Evolutionary conservation across 2,113 vertebrate species (phyloP), one percentile per base, ranked within the genome.

Genomic region (Paratilapia polleni): DNA sequence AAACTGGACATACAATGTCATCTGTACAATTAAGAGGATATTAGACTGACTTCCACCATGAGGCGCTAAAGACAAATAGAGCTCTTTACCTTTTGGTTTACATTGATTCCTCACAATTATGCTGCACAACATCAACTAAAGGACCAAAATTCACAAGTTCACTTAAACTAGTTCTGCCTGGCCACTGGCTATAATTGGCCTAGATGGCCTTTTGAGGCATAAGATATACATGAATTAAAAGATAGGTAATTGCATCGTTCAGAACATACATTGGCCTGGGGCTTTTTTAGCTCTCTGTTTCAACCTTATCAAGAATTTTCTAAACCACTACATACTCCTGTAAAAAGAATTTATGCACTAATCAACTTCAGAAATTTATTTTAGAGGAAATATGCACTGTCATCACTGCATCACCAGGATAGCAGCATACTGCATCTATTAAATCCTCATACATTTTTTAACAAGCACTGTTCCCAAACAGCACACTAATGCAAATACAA

Each of bases 131-230:
- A 66, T 81, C 36, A 80, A 41, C 34, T 20, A 12, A 73, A 24
- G 26, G 43, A 81, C 73, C n/a, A 31, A 61, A 66, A 77, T 28
- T 38, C 36, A 31, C 38, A 76, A 68, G 84, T 61, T 82, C 22
- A 43, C 38, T 92, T 85, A 73, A 47, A 54, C 17, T 77, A 57
- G 36, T 43, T 90, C 8, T 81, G 31, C 56, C 68, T 94, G 81
- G 80, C 94, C 78, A 81, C 68, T 80, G 81, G 91, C 87, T 90
- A 75, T 90, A 94, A 93, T 90, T 94, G 90, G 85, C 93, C 87
- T 58, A n/a, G 4, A 17, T 74, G 83, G 63, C 85, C 84, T 90
- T 89, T 80, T 6, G 58, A 82, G 86, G 81, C 80, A 77, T 81
- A 31, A 78, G 81, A 86, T 83, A 87, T 81, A 87, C 77, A 84